Conservation (phyloP, 2,113 vertebrate species). For the Etheostoma cragini region DNA sequence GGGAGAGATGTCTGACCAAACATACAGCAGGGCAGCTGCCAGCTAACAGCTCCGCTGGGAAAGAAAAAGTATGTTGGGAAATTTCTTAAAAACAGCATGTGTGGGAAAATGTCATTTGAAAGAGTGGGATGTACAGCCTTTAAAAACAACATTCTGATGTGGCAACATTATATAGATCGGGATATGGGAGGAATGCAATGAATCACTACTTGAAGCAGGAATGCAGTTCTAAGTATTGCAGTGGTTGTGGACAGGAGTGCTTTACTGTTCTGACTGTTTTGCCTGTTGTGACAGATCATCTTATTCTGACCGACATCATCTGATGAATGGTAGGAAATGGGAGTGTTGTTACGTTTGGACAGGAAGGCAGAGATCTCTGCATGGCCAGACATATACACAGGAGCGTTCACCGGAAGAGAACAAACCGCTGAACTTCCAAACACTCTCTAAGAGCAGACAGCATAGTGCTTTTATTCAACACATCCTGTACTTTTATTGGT, state of each 20-base stretch:
- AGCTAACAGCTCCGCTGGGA: conserved; percentile 40
- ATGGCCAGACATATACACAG: conserved; percentile 21
- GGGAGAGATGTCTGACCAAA: conserved; percentile 43
- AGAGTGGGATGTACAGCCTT: conserved; percentile 35
- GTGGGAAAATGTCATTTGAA: conserved; percentile 63
- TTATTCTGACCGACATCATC: conserved; percentile 22
- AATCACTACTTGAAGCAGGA: conserved; percentile 27
- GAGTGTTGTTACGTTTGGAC: conserved; percentile 51
- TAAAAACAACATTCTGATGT: conserved; percentile 41
- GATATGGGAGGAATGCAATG: conserved; percentile 34
- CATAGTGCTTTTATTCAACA: conserved; percentile 28
- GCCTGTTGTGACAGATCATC: conserved; percentile 31
- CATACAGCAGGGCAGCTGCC: conserved; percentile 33
- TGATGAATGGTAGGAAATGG: conserved; percentile 66
- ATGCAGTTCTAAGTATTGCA: neutral
- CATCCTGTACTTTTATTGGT: conserved; percentile 21
- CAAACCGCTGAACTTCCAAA: conserved; percentile 37
- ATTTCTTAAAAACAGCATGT: conserved; percentile 34
- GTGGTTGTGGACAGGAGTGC: neutral
- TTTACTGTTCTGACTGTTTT: neutral
- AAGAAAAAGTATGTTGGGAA: conserved; percentile 32
- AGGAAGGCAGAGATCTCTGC: conserved; percentile 55
- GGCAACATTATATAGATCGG: conserved; percentile 11
- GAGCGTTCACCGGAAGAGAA: conserved; percentile 41
- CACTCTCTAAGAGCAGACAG: conserved; percentile 15